Evolutionary conservation across 2,113 vertebrate genomes (phyloP).

Genomic region (Dromiciops gliroides): DNA sequence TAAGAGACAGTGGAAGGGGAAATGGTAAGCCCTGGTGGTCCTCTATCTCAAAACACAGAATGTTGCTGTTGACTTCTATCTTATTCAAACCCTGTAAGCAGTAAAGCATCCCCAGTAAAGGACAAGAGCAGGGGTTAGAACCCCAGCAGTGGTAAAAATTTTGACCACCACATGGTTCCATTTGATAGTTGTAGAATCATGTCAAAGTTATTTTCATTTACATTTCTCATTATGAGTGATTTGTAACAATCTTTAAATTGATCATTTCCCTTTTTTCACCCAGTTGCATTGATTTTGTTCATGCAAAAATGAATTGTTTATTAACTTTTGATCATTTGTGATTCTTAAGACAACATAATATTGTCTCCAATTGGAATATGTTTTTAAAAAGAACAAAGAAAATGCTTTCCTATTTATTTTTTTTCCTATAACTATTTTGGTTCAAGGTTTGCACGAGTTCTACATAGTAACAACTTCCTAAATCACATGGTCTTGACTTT

Average conservation of each 20-base stretch:
- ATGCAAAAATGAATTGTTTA: background rate
- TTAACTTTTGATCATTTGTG: background rate
- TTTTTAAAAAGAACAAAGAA: background rate
- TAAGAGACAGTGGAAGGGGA: background rate
- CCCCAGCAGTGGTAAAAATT: too few relatives aligned
- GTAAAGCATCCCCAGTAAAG: background rate
- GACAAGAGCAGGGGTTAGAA: background rate
- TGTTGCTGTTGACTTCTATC: background rate
- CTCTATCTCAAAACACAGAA: background rate
- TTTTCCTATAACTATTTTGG: constrained; percentile 11
- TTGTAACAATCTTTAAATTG: background rate
- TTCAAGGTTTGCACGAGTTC: background rate
- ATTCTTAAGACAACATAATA: background rate
- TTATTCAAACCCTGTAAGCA: background rate
- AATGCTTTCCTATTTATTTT: background rate
- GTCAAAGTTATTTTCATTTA: background rate
- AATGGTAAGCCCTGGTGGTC: background rate
- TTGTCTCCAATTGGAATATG: background rate
- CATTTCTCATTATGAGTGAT: background rate
- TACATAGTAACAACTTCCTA: background rate
- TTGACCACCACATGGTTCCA: background rate
- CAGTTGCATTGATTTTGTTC: background rate
- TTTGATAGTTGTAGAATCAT: background rate
- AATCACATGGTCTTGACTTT: background rate
- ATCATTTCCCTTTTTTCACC: background rate